Base-by-base conservation (phyloP, 1,140 invertebrate genomes). In the Lepidurus couesii region DNA sequence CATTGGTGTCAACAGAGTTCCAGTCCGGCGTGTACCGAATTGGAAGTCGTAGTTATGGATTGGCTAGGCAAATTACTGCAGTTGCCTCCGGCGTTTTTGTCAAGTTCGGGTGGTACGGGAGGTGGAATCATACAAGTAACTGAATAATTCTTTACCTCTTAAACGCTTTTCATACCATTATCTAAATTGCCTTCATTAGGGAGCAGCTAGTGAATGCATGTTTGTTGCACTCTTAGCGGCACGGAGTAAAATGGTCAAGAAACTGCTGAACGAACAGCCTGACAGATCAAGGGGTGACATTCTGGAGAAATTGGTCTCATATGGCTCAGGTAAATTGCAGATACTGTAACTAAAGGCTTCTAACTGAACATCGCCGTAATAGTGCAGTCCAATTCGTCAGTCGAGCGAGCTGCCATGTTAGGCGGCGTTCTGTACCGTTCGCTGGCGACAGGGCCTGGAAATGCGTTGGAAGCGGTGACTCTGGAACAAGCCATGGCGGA, bases 21-120 rank as follows among this genome's bases (percentile, higher is more conserved):
- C 0, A 96, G 95, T 87, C 97, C 97, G 0, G 95, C 97, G 2
- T 99, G 97, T 83, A 99, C 97, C 0, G 97, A 99, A 84, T 86
- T 99, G 73, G 97, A 99, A 88, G 96, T 98, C 16, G 89, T 96
- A 13, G 97, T 98, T 91, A 85, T 98, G 83, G 26, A 26, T 26
- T 26, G 26, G 26, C 26, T 26, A 26, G 26, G 26, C 26, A 26
- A 26, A 26, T 26, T 95, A 99, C 83, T 99, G 42, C 90, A 93
- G 7, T 86, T 99, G 6, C 98, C 98, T 0, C 88, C 92, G 21
- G 89, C 91, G 80, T 98, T 98, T 84, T 86, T 98, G 10, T 90
- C 92, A n/a, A 89, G 90, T 80, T 92, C 90, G 11, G 91, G 92
- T 0, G 92, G 92, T 13, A 92, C 92, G 83, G 93, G 91, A 0